phyloP scores from a whole-genome alignment of 2,888 invertebrate species.

The Zhengitettix transpicula region DNA sequence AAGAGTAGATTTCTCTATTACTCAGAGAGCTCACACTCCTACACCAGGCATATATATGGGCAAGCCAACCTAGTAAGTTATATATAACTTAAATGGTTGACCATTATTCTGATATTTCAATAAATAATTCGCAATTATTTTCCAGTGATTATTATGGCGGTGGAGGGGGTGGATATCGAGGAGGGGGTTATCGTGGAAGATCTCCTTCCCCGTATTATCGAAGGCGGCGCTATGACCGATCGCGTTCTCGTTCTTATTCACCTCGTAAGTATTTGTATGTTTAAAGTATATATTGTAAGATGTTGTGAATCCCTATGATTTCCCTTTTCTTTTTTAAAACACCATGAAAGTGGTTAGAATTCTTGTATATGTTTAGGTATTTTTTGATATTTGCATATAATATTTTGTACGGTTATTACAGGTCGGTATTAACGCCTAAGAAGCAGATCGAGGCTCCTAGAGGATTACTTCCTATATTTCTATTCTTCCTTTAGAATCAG shows the following conservation, averaged over 20 bases:
- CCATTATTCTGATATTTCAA: background rate
- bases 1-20: conserved; percentile 90
- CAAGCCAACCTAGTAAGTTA: conserved; percentile 61
- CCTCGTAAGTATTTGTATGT: conserved; percentile 48
- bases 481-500: background rate
- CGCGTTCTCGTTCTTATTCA: conserved; percentile 58
- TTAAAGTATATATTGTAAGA: background rate
- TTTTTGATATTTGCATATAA: conserved; percentile 2
- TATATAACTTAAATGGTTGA: background rate
- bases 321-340: background rate
- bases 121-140: background rate
- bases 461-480: conserved; percentile 1
- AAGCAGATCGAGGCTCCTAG: conserved; percentile 1
- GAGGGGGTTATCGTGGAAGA: conserved; percentile 26
- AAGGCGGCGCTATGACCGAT: conserved; percentile 52
- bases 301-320: background rate
- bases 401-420: conserved; percentile 22
- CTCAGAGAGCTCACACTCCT: conserved; percentile 89
- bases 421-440: conserved; percentile 25
- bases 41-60: conserved; percentile 97
- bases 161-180: conserved; percentile 29
- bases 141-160: conserved; percentile 11
- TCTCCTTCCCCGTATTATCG: conserved; percentile 60
- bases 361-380: background rate
- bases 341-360: background rate